Base-by-base conservation (phyloP, 2,797 vertebrate genomes). In the Xiphorhynchus erythropygius region DNA sequence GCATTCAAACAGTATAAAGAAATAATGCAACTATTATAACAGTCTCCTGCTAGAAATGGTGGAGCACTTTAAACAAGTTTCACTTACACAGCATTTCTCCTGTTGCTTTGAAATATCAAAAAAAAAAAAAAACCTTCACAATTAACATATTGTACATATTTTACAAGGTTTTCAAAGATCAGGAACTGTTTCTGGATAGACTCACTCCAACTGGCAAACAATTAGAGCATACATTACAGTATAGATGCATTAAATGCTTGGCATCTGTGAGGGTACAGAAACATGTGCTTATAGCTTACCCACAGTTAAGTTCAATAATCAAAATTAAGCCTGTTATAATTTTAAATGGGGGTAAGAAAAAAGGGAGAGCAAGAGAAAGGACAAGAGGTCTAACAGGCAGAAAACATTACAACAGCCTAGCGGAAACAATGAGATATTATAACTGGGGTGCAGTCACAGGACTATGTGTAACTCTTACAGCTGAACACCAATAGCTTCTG, bases 391-490 rank as follows among this genome's bases (percentile, higher is more conserved):
- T 83, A 56, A 89, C 60, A 7, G 1, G 53, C 81, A 79, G 69
- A 82, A 71, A 86, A 63, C 46, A 64, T 88, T 67, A 80, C 85
- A 91, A 76, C 67, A 90, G 56, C 49, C 8, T 4, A 73, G 32
- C 24, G 33, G 80, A 80, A 94, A 96, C 94, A 96, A 87, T 70
- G 89, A 44, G 67, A 94, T 85, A 92, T 84, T 96, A 90, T 96
- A 68, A 42, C 15, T 0, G 4, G 70, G 60, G n/a, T 53, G 42
- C 64, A 91, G 94, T 95, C 96, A 96, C 90, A 93, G 91, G 94
- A 90, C 80, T 84, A 13, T 50, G 90, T n/a, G 94, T 91, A 87
- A 90, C 75, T 93, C 77, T 59, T 39, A 79, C 90, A 89, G 84
- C 89, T 78, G 2, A 89, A 52, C 94, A 94, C 89, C 93, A 85